These are phyloP conservation scores for Orthosia gracilis DNA, from an alignment of 2,888 invertebrate genomes.

Conservation along the genomic window DNA sequence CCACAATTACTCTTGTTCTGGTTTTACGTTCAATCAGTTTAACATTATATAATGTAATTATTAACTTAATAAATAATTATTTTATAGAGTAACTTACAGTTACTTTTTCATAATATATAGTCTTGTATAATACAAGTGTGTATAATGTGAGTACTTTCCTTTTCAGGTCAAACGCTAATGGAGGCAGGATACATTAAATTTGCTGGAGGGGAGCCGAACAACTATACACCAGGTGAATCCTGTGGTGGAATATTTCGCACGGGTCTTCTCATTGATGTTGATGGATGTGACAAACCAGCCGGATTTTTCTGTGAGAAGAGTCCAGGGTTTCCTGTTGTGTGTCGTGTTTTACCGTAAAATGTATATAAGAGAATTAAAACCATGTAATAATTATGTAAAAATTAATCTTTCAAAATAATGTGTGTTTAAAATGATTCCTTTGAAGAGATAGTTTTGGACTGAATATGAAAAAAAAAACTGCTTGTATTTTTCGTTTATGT, in stretches of 20 bases:
- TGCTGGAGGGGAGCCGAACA: conserved; percentile 3
- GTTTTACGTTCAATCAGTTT: too few relatives aligned
- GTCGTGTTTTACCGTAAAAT: neutral
- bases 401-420: too few relatives aligned
- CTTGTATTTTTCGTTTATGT: too few relatives aligned
- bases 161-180: conserved; percentile 24
- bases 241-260: conserved; percentile 1
- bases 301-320: conserved; percentile 27
- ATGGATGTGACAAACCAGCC: conserved; percentile 2
- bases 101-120: too few relatives aligned
- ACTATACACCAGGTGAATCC: neutral
- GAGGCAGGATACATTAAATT: conserved; percentile 27
- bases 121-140: too few relatives aligned
- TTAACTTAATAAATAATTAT: too few relatives aligned
- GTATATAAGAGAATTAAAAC: neutral
- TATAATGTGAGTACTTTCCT: too few relatives aligned
- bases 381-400: neutral
- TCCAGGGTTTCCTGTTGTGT: neutral
- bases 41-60: neutral
- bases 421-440: too few relatives aligned
- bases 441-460: too few relatives aligned
- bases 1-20: too few relatives aligned
- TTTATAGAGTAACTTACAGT: too few relatives aligned
- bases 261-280: neutral
- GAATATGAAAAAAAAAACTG: too few relatives aligned